Evolutionary conservation across 2,797 vertebrate species (phyloP), one percentile per base, ranked within the genome.

Genomic region (Gadopsis bispinosus): DNA sequence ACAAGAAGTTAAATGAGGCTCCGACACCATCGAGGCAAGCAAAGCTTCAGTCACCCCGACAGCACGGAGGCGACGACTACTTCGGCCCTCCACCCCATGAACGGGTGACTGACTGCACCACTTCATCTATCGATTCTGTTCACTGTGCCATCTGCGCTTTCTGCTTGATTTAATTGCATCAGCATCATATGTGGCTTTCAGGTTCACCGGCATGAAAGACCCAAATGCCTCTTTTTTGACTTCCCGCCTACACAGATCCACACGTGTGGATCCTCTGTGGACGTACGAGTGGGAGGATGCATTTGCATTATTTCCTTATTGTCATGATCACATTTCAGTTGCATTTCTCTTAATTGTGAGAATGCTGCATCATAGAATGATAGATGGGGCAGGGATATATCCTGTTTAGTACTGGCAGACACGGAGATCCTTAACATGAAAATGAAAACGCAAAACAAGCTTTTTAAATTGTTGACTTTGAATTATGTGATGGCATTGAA

Each of bases 401-500:
- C 22, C n/a, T 64, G 2, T 56, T 69, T 43, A 54, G 29, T 58
- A 37, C 2, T 20, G 33, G 48, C 47, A 19, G 22, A n/a, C 7
- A 61, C 37, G 39, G 29, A 1, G 14, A 69, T 75, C 29, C 56
- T 45, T 77, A 19, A 60, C 29, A 55, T 39, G 17, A 54, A 70
- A 48, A 31, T 47, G 2, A 35, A 72, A 68, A 64, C 64, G 33
- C 58, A 22, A 68, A 74, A 62, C 20, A 22, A 13, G 33, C 13
- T 53, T 75, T 68, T 45, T 48, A 48, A 9, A 20, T 62, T 51
- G 4, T 22, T 53, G 3, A 70, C 61, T 73, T 65, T 67, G 29
- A 70, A 73, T 54, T 37, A 58, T 29, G 20, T 75, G 35, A 65
- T 33, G 69, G 76, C 20, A 60, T 6, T 45, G 53, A 54, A 61